phyloP scores from a whole-genome alignment of 2,888 invertebrate genomes.

The Elmis aenea region DNA sequence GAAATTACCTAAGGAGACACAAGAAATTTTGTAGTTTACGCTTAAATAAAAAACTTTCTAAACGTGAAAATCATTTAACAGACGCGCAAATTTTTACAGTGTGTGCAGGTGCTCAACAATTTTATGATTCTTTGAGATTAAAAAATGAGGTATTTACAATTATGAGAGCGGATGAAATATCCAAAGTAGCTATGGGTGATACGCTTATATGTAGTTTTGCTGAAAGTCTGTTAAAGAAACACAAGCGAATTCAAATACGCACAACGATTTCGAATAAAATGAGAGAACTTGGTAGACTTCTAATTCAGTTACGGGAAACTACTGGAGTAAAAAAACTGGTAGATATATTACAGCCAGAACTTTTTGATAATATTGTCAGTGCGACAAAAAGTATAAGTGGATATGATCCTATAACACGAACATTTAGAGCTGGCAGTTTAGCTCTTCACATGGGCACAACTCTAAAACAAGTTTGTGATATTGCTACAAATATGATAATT shows the following conservation, averaged over 20 bases:
- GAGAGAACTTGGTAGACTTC: slow-evolving; percentile 20
- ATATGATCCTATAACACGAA: slow-evolving; percentile 12
- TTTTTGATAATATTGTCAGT: slow-evolving; percentile 15
- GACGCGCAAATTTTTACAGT: slow-evolving; percentile 6
- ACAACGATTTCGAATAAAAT: slow-evolving; percentile 23
- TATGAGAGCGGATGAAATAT: slow-evolving; percentile 15
- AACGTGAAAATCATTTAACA: slow-evolving; percentile 9
- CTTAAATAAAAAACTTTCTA: not conserved
- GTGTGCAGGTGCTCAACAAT: slow-evolving; percentile 12
- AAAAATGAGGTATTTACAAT: slow-evolving; percentile 18
- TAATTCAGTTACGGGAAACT: slow-evolving; percentile 9
- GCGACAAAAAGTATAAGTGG: slow-evolving; percentile 20
- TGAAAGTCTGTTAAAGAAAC: slow-evolving; percentile 13
- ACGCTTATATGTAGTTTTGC: slow-evolving; percentile 13
- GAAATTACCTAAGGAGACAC: slow-evolving; percentile 9
- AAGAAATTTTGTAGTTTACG: slow-evolving; percentile 3
- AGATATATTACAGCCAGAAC: slow-evolving; percentile 10
- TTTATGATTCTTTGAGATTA: slow-evolving; percentile 14
- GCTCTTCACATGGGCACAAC: slow-evolving; percentile 24
- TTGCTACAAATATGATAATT: slow-evolving; percentile 16
- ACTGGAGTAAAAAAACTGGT: slow-evolving; percentile 9
- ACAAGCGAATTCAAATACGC: slow-evolving; percentile 18
- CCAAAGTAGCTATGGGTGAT: slow-evolving; percentile 15
- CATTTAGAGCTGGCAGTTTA: slow-evolving; percentile 19
- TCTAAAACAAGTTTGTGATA: slow-evolving; percentile 21